Evolutionary conservation across 2,888 invertebrate genomes (phyloP), one percentile per base, ranked within the genome.

Genomic region (Antheraea assamensis): DNA sequence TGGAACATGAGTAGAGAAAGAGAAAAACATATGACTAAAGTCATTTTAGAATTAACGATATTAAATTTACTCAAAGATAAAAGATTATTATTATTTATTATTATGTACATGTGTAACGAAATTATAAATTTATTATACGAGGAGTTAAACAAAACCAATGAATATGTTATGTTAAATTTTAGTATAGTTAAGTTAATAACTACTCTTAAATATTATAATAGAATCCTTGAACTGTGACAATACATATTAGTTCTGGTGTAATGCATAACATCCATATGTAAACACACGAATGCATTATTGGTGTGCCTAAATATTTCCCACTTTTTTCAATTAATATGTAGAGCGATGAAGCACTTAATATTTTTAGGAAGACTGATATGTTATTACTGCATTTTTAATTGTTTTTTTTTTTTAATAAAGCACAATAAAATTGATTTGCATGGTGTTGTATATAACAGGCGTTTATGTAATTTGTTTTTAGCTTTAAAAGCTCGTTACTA

Each of bases 221-320:
- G 75, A 81, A 81, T 75, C 75, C 75, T 79, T 78, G 75, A 84
- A 83, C 82, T 81, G 81, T 85, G 87, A 87, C 87, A 87, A 88
- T 87, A 88, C 87, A 78, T 81, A 64, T 27, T 64, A 30, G 81
- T 85, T 87, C 87, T 87, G 89, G 87, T 87, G 82, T 75, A 78
- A 78, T 77, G 76, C 19, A 68, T 77, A 64, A 13, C 61, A 64
- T 58, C 8, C 42, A 58, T n/a, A 10, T 27, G 27, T 55, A 55
- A 27, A 19, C 27, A 61, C 27, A 64, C 27, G 30, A 17, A 72
- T 70, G 19, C 47, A 72, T 13, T 75, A 30, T 27, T 64, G 15
- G 17, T 64, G 61, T 27, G 17, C 5, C 30, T 64, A 24, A 27
- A 27, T 27, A 27, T 64, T 61, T 27, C 27, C 58, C 15, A 15